Evolutionary conservation across 2,888 invertebrate species (phyloP).

Genomic region (Eretmocerus hayati): DNA sequence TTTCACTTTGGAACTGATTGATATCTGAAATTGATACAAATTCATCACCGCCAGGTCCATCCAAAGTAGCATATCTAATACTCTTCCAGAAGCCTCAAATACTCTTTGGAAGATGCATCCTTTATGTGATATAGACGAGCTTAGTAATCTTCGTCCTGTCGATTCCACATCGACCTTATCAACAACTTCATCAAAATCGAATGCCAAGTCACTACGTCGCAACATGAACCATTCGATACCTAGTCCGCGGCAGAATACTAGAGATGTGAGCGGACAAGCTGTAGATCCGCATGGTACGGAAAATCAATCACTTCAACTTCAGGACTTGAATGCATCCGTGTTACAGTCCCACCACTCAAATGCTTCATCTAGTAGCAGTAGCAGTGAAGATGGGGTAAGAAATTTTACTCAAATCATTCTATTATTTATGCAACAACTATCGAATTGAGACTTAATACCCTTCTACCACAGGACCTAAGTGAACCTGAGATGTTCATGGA

Average conservation of each 20-base stretch:
- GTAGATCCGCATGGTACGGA: too few relatives aligned
- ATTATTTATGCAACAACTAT: too few relatives aligned
- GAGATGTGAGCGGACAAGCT: too few relatives aligned
- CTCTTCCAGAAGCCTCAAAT: slow-evolving; percentile 12
- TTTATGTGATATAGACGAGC: slow-evolving; percentile 32
- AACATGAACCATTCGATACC: background rate
- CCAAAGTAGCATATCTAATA: slow-evolving; percentile 26
- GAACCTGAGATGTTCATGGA: slow-evolving; percentile 61
- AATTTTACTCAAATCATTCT: background rate
- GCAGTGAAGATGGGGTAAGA: slow-evolving; percentile 45
- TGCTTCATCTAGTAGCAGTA: slow-evolving; percentile 41
- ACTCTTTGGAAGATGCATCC: slow-evolving; percentile 30
- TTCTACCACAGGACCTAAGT: slow-evolving; percentile 33
- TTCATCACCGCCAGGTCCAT: slow-evolving; percentile 24
- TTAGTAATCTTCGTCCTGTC: slow-evolving; percentile 28
- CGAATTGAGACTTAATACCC: too few relatives aligned
- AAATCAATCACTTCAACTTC: slow-evolving; percentile 25
- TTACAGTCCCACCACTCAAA: slow-evolving; percentile 39
- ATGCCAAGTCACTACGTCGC: slow-evolving; percentile 22
- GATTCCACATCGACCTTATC: slow-evolving; percentile 34
- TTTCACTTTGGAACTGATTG: too few relatives aligned
- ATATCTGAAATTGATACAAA: background rate
- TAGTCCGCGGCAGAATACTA: background rate
- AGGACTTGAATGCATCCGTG: slow-evolving; percentile 33
- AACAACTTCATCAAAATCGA: slow-evolving; percentile 33